These are phyloP conservation scores for Drosophila parthenogenetica DNA, from an alignment of 2,888 invertebrate genomes.

Conservation along the genomic window DNA sequence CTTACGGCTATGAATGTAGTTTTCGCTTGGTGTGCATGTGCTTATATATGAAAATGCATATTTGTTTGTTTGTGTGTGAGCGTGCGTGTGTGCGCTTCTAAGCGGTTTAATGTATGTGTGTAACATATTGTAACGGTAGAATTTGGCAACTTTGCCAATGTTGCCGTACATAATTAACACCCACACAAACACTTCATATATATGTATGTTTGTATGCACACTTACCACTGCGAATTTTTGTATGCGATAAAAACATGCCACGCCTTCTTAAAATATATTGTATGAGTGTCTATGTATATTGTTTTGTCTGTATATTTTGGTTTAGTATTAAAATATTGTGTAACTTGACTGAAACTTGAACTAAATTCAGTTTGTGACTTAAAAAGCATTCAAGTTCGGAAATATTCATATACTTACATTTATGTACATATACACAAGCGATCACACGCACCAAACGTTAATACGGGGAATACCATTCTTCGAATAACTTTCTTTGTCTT, in stretches of 20 bases:
- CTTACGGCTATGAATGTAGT: not conserved
- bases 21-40: slow-evolving; percentile 1
- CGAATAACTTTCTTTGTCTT: not conserved
- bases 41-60: slow-evolving; percentile 1
- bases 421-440: not conserved
- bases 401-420: slow-evolving; percentile 1
- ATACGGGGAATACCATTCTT: slow-evolving; percentile 36
- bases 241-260: slow-evolving; percentile 41
- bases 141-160: not conserved
- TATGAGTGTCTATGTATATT: slow-evolving; percentile 41
- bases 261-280: slow-evolving; percentile 47
- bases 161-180: slow-evolving; percentile 22
- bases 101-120: slow-evolving; percentile 1
- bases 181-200: not conserved
- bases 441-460: not conserved
- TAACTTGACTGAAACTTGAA: slow-evolving; percentile 60
- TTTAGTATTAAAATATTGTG: slow-evolving; percentile 47
- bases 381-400: slow-evolving; percentile 30
- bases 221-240: slow-evolving; percentile 66
- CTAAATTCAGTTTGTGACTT: slow-evolving; percentile 51
- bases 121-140: slow-evolving; percentile 37
- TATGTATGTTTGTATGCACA: slow-evolving; percentile 7
- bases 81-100: not conserved
- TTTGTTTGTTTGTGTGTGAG: slow-evolving; percentile 1
- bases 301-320: slow-evolving; percentile 36